These are phyloP conservation scores for Pangasianodon gigas DNA, from an alignment of 2,113 vertebrate genomes.

Conservation along the genomic window DNA sequence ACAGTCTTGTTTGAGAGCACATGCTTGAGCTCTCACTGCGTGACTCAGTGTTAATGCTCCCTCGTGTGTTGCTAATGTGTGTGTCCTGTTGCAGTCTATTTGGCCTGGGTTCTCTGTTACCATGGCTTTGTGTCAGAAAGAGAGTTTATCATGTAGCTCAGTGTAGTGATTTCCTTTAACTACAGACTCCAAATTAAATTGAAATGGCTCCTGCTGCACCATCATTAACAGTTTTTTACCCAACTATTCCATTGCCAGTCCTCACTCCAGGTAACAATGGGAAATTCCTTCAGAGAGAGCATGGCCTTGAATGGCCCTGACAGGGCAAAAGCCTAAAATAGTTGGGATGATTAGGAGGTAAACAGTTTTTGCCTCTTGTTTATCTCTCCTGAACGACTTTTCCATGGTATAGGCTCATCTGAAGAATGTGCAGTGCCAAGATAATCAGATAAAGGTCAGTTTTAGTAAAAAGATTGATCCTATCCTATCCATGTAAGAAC, in stretches of 20 bases:
- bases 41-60: neutral
- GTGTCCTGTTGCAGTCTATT: slow-evolving; percentile 18
- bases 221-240: neutral
- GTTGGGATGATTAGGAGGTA: neutral
- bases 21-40: neutral
- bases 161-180: neutral
- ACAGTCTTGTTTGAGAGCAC: slow-evolving; percentile 1
- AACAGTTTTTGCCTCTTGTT: neutral
- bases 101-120: slow-evolving; percentile 6
- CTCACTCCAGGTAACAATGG: neutral
- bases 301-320: neutral
- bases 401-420: neutral
- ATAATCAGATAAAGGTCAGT: slow-evolving; percentile 11
- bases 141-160: neutral
- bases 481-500: neutral
- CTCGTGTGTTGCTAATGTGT: neutral
- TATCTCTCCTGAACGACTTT: neutral
- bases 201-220: neutral
- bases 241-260: neutral
- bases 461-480: slow-evolving; percentile 7
- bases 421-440: neutral
- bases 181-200: neutral
- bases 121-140: slow-evolving; percentile 11
- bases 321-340: neutral
- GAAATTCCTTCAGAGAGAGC: neutral